A percentile compares a stretch with the other conserved stretches of the same genome.
phyloP scores from a whole-genome alignment of 64 coral and sea anemone species.

The Stichodactyla helianthus region DNA sequence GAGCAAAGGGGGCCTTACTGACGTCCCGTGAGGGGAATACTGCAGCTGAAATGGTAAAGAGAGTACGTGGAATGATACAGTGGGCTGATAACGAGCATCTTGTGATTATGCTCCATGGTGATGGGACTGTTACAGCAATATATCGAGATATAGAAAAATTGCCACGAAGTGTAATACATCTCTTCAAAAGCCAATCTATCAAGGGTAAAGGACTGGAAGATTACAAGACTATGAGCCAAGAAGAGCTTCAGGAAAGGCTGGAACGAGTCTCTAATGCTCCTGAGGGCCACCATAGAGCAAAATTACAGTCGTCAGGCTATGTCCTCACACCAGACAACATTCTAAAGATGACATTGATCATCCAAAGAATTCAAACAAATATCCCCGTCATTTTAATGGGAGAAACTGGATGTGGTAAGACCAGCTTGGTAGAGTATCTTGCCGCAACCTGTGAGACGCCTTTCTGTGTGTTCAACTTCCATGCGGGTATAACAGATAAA shows the following conservation, averaged over 20 bases:
- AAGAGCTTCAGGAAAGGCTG: constrained; percentile 62
- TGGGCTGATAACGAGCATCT: constrained; percentile 68
- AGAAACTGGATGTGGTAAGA: constrained; percentile 96
- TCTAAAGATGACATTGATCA: constrained; percentile 89
- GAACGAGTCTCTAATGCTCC: constrained; percentile 48
- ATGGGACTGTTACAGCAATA: constrained; percentile 61
- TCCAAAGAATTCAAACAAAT: constrained; percentile 73
- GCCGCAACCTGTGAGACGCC: constrained; percentile 67
- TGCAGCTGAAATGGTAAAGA: constrained; percentile 49
- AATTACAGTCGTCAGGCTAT: constrained; percentile 27
- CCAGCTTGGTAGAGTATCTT: constrained; percentile 84
- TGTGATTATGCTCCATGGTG: constrained; percentile 68
- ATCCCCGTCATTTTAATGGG: constrained; percentile 94
- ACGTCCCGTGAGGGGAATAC: too few species aligned
- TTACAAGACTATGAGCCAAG: constrained; percentile 50
- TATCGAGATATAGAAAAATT: constrained; percentile 54
- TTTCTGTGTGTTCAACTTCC: constrained; percentile 76
- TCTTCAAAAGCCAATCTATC: constrained; percentile 71
- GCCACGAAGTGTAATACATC: constrained; percentile 50
- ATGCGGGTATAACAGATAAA: constrained; percentile 73
- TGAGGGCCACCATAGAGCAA: constrained; percentile 15
- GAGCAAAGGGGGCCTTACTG: too few species aligned
- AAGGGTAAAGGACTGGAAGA: constrained; percentile 65
- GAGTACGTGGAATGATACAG: too few species aligned
- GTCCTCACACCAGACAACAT: constrained; percentile 92